Evolutionary conservation across 2,888 invertebrate genomes (phyloP).

Genomic region (Eretmocerus hayati): DNA sequence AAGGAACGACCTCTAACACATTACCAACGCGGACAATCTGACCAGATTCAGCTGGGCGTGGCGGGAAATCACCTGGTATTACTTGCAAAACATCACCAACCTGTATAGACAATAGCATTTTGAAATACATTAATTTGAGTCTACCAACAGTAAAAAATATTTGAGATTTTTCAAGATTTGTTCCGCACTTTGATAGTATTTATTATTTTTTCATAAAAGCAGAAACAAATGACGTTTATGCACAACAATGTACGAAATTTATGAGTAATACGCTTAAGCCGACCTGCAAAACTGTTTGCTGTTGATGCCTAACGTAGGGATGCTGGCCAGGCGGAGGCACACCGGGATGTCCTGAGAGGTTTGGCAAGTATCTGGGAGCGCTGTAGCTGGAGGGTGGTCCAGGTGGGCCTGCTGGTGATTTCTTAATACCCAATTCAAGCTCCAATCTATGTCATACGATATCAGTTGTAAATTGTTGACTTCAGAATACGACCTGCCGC

Average conservation of each 20-base stretch:
- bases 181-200: too few relatives aligned
- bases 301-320: constrained; percentile 34
- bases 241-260: too few relatives aligned
- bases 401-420: constrained; percentile 30
- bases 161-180: too few relatives aligned
- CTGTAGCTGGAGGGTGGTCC: constrained; percentile 5
- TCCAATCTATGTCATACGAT: constrained; percentile 51
- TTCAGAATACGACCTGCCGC: too few relatives aligned
- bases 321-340: constrained; percentile 27
- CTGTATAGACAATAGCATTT: constrained; percentile 24
- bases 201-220: too few relatives aligned
- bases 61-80: constrained; percentile 27
- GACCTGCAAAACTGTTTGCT: constrained; percentile 41
- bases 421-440: constrained; percentile 53
- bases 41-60: constrained; percentile 20
- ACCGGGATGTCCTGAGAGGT: constrained; percentile 17
- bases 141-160: neutral
- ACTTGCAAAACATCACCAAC: constrained; percentile 45
- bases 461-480: too few relatives aligned
- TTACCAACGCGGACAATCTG: constrained; percentile 43
- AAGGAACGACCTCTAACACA: constrained; percentile 43
- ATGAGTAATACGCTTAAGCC: neutral
- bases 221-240: too few relatives aligned
- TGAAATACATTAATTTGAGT: neutral
- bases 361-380: constrained; percentile 12